A percentile compares a stretch with the other conserved stretches of the same genome.
phyloP scores from a whole-genome alignment of 2,888 invertebrate species.

The Entomobrya proxima region DNA sequence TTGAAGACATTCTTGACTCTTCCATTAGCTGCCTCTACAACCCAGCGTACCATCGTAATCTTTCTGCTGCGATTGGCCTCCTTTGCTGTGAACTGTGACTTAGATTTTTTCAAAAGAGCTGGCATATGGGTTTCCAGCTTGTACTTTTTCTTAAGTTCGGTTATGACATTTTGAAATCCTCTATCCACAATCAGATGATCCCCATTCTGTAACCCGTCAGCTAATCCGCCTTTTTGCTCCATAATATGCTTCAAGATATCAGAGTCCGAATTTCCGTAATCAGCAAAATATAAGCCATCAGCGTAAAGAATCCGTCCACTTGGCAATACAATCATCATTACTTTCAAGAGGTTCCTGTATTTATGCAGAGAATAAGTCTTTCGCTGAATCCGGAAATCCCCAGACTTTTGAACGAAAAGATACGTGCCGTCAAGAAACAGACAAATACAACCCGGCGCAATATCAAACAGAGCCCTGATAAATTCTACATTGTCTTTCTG shows the following conservation, averaged over 20 bases:
- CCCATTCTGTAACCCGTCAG: background rate
- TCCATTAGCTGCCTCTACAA: slow-evolving; percentile 62
- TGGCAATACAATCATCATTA: slow-evolving; percentile 46
- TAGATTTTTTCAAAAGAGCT: background rate
- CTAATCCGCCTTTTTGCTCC: background rate
- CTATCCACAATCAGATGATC: slow-evolving; percentile 46
- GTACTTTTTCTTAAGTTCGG: background rate
- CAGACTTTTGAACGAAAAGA: slow-evolving; percentile 39
- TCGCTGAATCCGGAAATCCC: background rate
- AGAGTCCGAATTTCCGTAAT: slow-evolving; percentile 53
- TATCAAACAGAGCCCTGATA: background rate
- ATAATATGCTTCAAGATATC: slow-evolving; percentile 51
- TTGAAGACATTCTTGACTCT: slow-evolving; percentile 54
- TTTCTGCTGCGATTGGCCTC: slow-evolving; percentile 51
- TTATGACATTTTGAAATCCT: slow-evolving; percentile 46
- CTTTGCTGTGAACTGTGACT: slow-evolving; percentile 38
- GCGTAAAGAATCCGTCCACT: slow-evolving; percentile 39
- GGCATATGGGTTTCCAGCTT: slow-evolving; percentile 37
- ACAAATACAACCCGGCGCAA: background rate
- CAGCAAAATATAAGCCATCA: slow-evolving; percentile 44
- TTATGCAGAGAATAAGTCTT: slow-evolving; percentile 41
- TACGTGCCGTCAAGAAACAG: slow-evolving; percentile 56
- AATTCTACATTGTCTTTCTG: background rate
- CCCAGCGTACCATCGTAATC: slow-evolving; percentile 54
- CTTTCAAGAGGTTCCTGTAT: slow-evolving; percentile 32